Conservation (phyloP, 1,140 invertebrate genomes). For the Apis laboriosa region DNA sequence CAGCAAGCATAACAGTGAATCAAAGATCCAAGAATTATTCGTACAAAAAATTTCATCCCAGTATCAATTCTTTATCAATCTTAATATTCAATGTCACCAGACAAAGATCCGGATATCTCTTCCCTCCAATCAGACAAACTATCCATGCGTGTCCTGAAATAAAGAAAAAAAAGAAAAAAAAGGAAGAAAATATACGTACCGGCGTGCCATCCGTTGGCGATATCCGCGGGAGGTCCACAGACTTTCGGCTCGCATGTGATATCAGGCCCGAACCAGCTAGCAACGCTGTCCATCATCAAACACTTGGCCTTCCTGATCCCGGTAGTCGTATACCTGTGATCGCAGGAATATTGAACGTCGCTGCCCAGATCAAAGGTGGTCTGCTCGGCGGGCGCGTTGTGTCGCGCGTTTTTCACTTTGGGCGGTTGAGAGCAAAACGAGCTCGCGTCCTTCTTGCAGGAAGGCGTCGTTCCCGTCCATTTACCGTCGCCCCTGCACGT, state of each 20-base stretch:
- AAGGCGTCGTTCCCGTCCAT: constrained; percentile 93
- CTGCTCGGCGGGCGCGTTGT: constrained; percentile 91
- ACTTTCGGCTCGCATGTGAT: constrained; percentile 95
- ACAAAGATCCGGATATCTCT: no score
- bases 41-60: no score
- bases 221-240: constrained; percentile 93
- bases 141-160: neutral
- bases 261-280: constrained; percentile 95
- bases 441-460: constrained; percentile 93
- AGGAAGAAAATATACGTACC: constrained; percentile 59
- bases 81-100: no score
- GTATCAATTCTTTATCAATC: no score
- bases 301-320: constrained; percentile 95
- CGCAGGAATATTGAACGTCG: constrained; percentile 94
- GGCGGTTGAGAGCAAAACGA: constrained; percentile 93
- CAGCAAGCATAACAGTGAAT: no score
- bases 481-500: constrained; percentile 95
- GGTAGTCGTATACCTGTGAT: constrained; percentile 92
- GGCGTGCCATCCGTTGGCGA: constrained; percentile 94
- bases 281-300: constrained; percentile 90
- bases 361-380: constrained; percentile 91
- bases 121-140: neutral
- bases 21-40: no score
- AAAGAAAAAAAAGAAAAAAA: neutral
- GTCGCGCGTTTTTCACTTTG: constrained; percentile 91